Evolutionary conservation across 2,888 invertebrate species (phyloP).

Genomic region (Dusona sp.): DNA sequence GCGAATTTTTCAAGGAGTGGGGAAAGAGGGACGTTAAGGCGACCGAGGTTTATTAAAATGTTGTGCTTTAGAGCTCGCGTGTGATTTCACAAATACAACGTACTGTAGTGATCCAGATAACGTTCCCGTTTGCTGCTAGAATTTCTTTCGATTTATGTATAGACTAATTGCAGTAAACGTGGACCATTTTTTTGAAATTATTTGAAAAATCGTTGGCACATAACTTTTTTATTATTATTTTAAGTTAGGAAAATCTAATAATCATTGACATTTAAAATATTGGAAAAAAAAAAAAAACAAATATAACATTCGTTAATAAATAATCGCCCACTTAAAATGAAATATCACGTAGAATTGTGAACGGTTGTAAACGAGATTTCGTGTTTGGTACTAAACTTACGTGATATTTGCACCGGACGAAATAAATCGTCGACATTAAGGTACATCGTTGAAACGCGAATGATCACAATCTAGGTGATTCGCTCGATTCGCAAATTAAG

Average conservation of each 20-base stretch:
- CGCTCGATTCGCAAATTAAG: conserved; percentile 19
- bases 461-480: conserved; percentile 13
- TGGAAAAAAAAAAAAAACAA: not conserved
- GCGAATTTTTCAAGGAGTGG: not conserved
- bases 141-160: not conserved
- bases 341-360: not conserved
- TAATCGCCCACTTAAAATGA: not conserved
- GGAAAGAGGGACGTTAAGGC: not conserved
- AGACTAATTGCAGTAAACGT: not conserved
- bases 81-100: conserved; percentile 49
- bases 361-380: not conserved
- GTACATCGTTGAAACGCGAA: not conserved
- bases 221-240: not conserved
- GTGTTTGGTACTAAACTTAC: not conserved
- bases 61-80: conserved; percentile 17
- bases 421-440: not conserved
- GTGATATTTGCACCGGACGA: conserved; percentile 1
- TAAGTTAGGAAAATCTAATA: not conserved
- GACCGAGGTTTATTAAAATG: conserved; percentile 55
- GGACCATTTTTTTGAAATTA: not conserved
- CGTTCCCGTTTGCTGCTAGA: not conserved
- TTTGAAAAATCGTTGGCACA: not conserved
- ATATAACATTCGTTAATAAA: not conserved
- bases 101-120: conserved; percentile 34
- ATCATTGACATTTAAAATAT: not conserved